Conservation (phyloP, 2,113 vertebrate genomes). For the Chloebia gouldiae region DNA sequence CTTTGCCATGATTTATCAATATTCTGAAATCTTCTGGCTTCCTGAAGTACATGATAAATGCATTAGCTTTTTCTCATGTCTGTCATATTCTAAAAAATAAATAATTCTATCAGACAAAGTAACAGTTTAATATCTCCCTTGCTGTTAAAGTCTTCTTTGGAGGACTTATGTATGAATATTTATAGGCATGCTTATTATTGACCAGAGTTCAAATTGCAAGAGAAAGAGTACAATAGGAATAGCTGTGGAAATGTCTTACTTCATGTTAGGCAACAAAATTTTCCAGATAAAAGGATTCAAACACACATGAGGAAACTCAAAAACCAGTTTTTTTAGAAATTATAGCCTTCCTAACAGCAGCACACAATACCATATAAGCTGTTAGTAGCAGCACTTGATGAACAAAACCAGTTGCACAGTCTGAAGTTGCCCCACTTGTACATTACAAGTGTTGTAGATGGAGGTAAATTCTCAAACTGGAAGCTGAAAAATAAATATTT, state of each 20-base stretch:
- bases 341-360: neutral
- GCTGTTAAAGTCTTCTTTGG: neutral
- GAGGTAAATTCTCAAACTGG: neutral
- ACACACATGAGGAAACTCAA: neutral
- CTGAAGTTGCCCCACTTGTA: neutral
- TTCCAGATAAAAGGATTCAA: neutral
- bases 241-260: neutral
- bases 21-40: conserved; percentile 85
- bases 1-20: conserved; percentile 86
- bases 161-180: neutral
- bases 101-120: neutral
- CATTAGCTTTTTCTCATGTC: neutral
- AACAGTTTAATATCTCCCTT: neutral
- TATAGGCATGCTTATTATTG: neutral
- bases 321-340: neutral
- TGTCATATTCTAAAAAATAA: neutral
- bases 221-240: neutral
- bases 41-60: conserved; percentile 64
- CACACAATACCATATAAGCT: neutral
- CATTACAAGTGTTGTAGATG: neutral
- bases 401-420: neutral
- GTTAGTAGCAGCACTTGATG: neutral
- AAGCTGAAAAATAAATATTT: neutral
- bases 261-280: neutral
- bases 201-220: neutral